Conservation (phyloP, 1,140 invertebrate species). For the Psilanteris sp. region DNA sequence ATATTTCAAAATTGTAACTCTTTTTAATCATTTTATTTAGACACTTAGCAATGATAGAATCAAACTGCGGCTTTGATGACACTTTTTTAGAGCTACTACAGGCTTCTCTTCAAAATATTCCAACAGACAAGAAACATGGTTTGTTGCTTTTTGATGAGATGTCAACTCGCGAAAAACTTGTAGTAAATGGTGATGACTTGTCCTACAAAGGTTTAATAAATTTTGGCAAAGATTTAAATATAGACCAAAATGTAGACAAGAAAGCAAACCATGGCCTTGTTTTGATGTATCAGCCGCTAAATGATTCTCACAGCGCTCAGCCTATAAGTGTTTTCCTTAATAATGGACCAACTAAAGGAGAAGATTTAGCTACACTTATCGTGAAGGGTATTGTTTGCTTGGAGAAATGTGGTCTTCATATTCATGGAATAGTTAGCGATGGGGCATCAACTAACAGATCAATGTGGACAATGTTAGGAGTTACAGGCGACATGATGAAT, state of each 20-base stretch:
- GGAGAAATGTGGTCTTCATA: not conserved
- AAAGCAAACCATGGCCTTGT: no score
- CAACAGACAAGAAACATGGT: not conserved
- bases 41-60: slow-evolving; percentile 1
- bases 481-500: not conserved
- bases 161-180: not conserved
- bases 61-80: slow-evolving; percentile 7
- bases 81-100: slow-evolving; percentile 3
- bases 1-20: no score
- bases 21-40: no score
- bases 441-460: not conserved
- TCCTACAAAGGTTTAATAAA: not conserved
- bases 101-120: no score
- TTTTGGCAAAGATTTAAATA: not conserved
- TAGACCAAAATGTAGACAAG: no score
- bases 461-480: not conserved
- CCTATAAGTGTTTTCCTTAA: no score
- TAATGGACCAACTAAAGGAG: no score
- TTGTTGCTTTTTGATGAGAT: slow-evolving; percentile 1
- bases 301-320: no score
- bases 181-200: not conserved
- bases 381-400: not conserved
- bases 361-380: not conserved
- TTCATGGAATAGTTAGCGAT: not conserved
- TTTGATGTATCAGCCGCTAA: no score